Evolutionary conservation across 2,113 vertebrate species (phyloP).

Genomic region (Cyprinodon brontotheroides): DNA sequence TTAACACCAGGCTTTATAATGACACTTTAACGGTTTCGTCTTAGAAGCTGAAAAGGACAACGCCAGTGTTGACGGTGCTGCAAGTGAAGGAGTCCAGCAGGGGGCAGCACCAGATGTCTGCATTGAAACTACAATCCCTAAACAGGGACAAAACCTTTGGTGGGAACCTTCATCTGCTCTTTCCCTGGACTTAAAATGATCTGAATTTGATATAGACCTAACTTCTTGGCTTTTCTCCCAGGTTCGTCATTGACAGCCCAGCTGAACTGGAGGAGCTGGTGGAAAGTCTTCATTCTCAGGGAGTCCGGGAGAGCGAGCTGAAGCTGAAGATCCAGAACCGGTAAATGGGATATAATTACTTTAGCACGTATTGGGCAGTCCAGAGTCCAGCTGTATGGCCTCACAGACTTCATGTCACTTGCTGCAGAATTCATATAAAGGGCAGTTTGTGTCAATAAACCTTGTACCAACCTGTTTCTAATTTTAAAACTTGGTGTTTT

Average conservation of each 20-base stretch:
- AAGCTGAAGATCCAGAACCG: constrained; percentile 87
- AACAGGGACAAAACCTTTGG: constrained; percentile 98
- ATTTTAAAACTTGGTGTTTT: neutral
- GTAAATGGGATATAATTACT: constrained; percentile 63
- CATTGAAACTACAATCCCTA: constrained; percentile 89
- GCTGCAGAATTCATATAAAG: neutral
- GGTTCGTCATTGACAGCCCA: constrained; percentile 91
- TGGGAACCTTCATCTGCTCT: constrained; percentile 54
- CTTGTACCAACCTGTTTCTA: neutral
- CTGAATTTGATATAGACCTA: neutral
- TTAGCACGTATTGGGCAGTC: neutral
- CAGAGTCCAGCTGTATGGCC: neutral
- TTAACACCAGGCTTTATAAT: neutral
- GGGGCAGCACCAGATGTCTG: constrained; percentile 66
- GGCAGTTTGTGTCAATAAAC: neutral
- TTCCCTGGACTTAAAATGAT: neutral
- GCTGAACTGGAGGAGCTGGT: constrained; percentile 91
- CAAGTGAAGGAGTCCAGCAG: constrained; percentile 74
- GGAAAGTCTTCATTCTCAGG: constrained; percentile 89
- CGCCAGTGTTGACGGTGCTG: constrained; percentile 69
- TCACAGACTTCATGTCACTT: neutral
- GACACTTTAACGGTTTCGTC: neutral
- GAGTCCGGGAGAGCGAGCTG: constrained; percentile 92
- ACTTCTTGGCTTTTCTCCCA: constrained; percentile 50
- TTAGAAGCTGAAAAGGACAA: constrained; percentile 79